Base-by-base conservation (phyloP, 2,797 vertebrate genomes). In the Gila robusta region DNA sequence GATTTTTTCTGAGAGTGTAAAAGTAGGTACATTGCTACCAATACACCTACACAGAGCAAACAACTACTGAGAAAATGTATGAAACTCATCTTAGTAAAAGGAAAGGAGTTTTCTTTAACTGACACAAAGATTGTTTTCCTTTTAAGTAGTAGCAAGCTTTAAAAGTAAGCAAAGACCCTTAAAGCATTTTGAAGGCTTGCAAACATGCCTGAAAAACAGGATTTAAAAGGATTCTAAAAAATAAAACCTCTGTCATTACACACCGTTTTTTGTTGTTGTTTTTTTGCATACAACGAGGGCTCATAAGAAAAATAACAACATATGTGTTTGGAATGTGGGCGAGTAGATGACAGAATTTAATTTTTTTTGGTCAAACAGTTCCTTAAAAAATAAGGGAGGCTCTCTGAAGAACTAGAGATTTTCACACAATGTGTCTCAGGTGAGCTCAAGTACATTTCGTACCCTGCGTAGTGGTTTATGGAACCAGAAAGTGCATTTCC, bases 401-500 rank as follows among this genome's bases (percentile, higher is more conserved):
- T 72, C 17, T 59, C 37, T 82, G n/a, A 85, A 72, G 23, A 23
- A 69, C 19, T 21, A 32, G 0, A 85, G 11, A 47, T 23, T 56
- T 35, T 59, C 9, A 78, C 10, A 49, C 8, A 28, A 28, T 56
- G 28, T 52, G 23, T 54, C 12, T 23, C 5, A 81, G 39, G 49
- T 66, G 71, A 72, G 52, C 11, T 66, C 3, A 52, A 90, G 90
- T 92, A 96, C 97, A 97, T 97, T 74, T 79, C 91, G 89, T 93
- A 97, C 98, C 98, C 97, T 79, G 97, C 97, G 5, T 96, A 91
- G 90, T 94, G 96, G 93, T 98, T 98, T 90, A 98, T 89, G 1
- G 97, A 96, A 81, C 96, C 97, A 56, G 97, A 97, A 84, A 98
- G 92, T 0, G 97, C 98, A 26, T 98, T 98, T 86, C 98, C 97